phyloP scores from a whole-genome alignment of 1,140 invertebrate genomes.

The Lineus longissimus region DNA sequence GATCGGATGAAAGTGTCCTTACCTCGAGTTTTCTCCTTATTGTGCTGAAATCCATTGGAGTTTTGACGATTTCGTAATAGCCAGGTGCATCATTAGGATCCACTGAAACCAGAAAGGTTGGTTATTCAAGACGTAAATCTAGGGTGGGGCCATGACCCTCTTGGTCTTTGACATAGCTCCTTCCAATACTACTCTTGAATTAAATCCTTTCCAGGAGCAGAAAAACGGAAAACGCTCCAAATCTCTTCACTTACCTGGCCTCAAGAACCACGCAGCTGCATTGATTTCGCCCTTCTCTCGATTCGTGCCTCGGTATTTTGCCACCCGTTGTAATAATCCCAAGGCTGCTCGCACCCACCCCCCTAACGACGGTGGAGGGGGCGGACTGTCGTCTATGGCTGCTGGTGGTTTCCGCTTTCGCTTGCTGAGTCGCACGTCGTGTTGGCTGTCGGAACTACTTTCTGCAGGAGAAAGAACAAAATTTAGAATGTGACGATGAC shows the following conservation, averaged over 20 bases:
- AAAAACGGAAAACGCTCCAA: too few species aligned
- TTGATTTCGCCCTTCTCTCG: conserved; percentile 47
- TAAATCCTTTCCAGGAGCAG: too few species aligned
- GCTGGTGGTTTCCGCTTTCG: conserved; percentile 40
- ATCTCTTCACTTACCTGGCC: conserved; percentile 43
- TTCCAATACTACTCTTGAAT: too few species aligned
- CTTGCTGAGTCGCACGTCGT: conserved; percentile 29
- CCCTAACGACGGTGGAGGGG: conserved; percentile 16
- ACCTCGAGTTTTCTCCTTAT: conserved; percentile 51
- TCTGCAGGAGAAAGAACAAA: not conserved
- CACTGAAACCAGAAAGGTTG: conserved; percentile 38
- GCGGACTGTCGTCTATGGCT: conserved; percentile 28
- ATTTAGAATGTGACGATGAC: too few species aligned
- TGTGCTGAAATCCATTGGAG: conserved; percentile 51
- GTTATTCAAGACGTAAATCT: too few species aligned
- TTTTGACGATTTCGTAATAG: conserved; percentile 47
- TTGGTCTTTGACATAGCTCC: too few species aligned
- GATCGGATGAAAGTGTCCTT: not conserved
- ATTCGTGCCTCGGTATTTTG: conserved; percentile 42
- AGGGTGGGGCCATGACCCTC: too few species aligned
- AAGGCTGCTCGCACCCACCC: conserved; percentile 41
- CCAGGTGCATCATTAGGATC: conserved; percentile 47
- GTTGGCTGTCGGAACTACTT: conserved; percentile 21
- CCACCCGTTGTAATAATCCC: conserved; percentile 45
- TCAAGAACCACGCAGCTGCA: conserved; percentile 51